Evolutionary conservation across 2,797 vertebrate genomes (phyloP).

Genomic region (Alfaro cultratus): DNA sequence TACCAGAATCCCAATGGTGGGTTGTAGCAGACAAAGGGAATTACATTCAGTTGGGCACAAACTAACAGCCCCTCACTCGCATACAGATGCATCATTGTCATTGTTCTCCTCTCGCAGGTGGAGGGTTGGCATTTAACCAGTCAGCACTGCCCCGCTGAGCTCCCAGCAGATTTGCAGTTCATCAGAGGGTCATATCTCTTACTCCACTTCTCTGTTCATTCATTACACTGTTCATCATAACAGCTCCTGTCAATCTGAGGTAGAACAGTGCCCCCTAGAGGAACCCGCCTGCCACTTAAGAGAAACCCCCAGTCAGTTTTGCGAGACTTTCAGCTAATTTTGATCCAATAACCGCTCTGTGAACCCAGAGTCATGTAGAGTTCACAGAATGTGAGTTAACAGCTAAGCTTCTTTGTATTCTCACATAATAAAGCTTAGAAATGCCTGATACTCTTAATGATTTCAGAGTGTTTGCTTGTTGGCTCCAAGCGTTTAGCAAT

Average conservation of each 20-base stretch:
- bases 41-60: constrained; percentile 23
- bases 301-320: constrained; percentile 10
- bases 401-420: constrained; percentile 70
- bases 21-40: constrained; percentile 21
- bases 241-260: constrained; percentile 37
- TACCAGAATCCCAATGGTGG: constrained; percentile 23
- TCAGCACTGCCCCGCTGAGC: constrained; percentile 68
- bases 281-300: background rate
- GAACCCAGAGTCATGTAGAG: constrained; percentile 71
- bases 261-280: constrained; percentile 74
- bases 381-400: constrained; percentile 70
- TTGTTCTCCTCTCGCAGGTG: constrained; percentile 68
- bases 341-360: constrained; percentile 63
- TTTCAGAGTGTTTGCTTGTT: constrained; percentile 36
- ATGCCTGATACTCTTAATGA: constrained; percentile 33
- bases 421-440: constrained; percentile 48
- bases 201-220: constrained; percentile 59
- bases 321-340: constrained; percentile 58
- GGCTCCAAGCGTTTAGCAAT: constrained; percentile 18
- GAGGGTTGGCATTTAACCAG: constrained; percentile 75
- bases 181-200: constrained; percentile 79
- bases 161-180: constrained; percentile 78
- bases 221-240: constrained; percentile 41
- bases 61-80: constrained; percentile 16
- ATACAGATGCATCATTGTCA: constrained; percentile 59